Evolutionary conservation across 2,113 vertebrate genomes (phyloP).

Genomic region (Strigops habroptila): DNA sequence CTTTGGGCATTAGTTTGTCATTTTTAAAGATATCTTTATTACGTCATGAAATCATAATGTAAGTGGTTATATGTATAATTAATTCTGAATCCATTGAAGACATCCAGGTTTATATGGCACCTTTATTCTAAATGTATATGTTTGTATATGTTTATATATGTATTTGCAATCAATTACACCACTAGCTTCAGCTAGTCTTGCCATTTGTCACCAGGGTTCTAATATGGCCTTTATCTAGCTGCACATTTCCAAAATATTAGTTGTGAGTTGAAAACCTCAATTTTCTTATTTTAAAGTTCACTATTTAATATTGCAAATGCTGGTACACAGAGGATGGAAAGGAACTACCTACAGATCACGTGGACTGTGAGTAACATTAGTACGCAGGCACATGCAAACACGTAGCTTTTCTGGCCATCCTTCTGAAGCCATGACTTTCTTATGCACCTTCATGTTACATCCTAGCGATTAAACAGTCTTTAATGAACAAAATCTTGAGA

Average conservation of each 20-base stretch:
- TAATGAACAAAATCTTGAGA: not conserved
- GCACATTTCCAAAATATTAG: not conserved
- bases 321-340: not conserved
- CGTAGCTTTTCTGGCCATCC: not conserved
- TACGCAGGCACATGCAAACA: not conserved
- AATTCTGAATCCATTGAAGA: not conserved
- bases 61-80: not conserved
- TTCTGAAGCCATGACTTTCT: not conserved
- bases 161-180: not conserved
- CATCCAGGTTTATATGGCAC: not conserved
- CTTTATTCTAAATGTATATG: not conserved
- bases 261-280: not conserved
- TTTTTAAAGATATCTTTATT: not conserved
- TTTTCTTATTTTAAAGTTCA: not conserved
- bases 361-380: not conserved
- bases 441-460: not conserved
- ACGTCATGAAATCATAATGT: not conserved
- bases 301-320: not conserved
- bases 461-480: not conserved
- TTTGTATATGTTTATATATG: not conserved
- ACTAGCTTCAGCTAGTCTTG: not conserved
- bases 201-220: not conserved
- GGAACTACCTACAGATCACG: not conserved
- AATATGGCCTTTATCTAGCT: not conserved
- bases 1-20: not conserved